Evolutionary conservation across 2,888 invertebrate species (phyloP), one percentile per base, ranked within the genome.

Genomic region (Seira sanloemensis): DNA sequence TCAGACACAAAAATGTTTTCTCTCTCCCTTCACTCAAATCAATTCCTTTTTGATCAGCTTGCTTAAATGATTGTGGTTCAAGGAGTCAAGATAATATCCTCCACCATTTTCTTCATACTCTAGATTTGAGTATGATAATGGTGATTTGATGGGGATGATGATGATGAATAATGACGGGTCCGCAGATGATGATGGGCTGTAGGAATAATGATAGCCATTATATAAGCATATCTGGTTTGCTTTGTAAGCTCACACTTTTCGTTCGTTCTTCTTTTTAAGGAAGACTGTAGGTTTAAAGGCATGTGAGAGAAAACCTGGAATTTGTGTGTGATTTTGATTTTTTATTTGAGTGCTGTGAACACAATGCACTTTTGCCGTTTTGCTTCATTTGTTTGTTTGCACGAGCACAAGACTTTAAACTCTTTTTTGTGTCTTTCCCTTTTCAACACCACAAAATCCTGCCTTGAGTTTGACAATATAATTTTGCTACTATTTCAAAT

Each of bases 161-260:
- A 71, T 69, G 71, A 78, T 78, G 62, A 78, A 78, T 78, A 78
- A 78, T 78, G 78, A 78, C 78, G 71, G 78, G 78, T 68, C 54
- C 71, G 16, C 23, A 25, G 71, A 78, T 78, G 78, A 78, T 78
- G 78, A 78, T 71, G 69, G 69, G 78, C 62, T 71, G 69, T 62
- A 68, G 71, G 54, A 78, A 78, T 78, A 69, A 78, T 78, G 62
- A 65, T 78, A 77, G 69, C 69, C 50, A 76, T 54, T 37, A 69
- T 78, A n/a, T n/a, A n/a, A n/a, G n/a, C n/a, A n/a, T n/a, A n/a
- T n/a, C n/a, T n/a, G n/a, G n/a, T n/a, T n/a, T n/a, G n/a, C n/a
- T n/a, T n/a, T n/a, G n/a, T n/a, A n/a, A n/a, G n/a, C n/a, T n/a
- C n/a, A n/a, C n/a, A n/a, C n/a, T n/a, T n/a, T n/a, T n/a, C n/a